Base-by-base conservation (phyloP, 2,113 vertebrate species). In the Hypomesus transpacificus region DNA sequence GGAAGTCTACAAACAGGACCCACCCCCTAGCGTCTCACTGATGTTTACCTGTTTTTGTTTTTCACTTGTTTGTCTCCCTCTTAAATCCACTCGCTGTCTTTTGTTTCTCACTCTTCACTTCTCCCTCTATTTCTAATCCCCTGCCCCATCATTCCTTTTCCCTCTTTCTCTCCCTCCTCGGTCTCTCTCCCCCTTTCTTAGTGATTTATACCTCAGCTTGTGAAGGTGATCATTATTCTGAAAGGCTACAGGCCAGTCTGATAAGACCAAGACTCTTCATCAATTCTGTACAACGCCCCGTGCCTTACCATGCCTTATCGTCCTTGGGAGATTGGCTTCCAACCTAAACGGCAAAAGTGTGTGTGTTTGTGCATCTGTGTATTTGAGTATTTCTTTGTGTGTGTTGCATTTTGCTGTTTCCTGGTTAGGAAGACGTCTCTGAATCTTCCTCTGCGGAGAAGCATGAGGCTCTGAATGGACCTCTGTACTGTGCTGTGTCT, bases 171-270 rank as follows among this genome's bases (percentile, higher is more conserved):
- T 21, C 11, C 14, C 9, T 53, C 46, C 39, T 66, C 64, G n/a
- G 31, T 66, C 64, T 21, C 39, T 66, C 64, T 51, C 46, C 63
- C 58, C 75, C 66, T 46, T 56, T 39, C 57, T 46, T 7, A 34
- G 65, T 87, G 85, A 89, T 88, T 87, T 82, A 89, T 86, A 22
- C 54, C 0, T 20, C 75, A 64, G 13, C 78, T 77, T 66, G 62
- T 71, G 68, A 59, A 68, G 80, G 81, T 84, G 69, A 85, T 89
- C 77, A 82, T 87, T 87, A 87, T 89, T 90, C 87, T 82, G 72
- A 50, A 16, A 66, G 75, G 77, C 74, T 85, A 72, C 66, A 69
- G 84, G 78, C 73, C 56, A 80, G 67, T 65, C 80, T 75, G 85
- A 86, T 84, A 85, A 80, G 71, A 68, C 59, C 79, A 72, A 76